Evolutionary conservation across 2,888 invertebrate genomes (phyloP).

Genomic region (Cephus sareptanus): DNA sequence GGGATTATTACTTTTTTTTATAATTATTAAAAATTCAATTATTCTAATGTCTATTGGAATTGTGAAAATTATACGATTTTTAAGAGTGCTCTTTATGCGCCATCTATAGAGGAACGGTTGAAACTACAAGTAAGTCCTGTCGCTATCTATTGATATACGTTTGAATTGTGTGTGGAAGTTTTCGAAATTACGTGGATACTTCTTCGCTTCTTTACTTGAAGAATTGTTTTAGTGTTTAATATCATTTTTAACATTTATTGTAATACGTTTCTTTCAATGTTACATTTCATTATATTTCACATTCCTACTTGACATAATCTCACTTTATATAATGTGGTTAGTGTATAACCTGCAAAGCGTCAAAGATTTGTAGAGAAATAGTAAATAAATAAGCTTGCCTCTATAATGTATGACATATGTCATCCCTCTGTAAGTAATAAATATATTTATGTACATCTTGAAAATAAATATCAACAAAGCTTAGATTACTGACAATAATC

Average conservation of each 20-base stretch:
- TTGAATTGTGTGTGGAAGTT: no score
- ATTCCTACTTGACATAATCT: neutral
- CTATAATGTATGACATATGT: conserved; percentile 51
- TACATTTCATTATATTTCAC: neutral
- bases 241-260: neutral
- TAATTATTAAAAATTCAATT: neutral
- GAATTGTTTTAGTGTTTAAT: neutral
- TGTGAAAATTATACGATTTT: neutral
- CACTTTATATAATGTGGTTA: neutral
- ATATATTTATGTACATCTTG: neutral
- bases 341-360: neutral
- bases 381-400: neutral
- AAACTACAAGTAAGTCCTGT: neutral
- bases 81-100: neutral
- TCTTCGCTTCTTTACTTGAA: neutral
- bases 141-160: neutral
- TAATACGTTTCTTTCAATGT: neutral
- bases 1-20: neutral
- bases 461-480: neutral
- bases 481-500: neutral
- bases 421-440: conserved; percentile 55
- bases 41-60: neutral
- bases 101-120: neutral
- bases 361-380: neutral
- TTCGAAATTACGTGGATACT: neutral